A percentile compares a stretch with the other conserved stretches of the same genome.
These are phyloP conservation scores for Mayetiola destructor DNA, from an alignment of 2,888 invertebrate genomes.

Conservation along the genomic window DNA sequence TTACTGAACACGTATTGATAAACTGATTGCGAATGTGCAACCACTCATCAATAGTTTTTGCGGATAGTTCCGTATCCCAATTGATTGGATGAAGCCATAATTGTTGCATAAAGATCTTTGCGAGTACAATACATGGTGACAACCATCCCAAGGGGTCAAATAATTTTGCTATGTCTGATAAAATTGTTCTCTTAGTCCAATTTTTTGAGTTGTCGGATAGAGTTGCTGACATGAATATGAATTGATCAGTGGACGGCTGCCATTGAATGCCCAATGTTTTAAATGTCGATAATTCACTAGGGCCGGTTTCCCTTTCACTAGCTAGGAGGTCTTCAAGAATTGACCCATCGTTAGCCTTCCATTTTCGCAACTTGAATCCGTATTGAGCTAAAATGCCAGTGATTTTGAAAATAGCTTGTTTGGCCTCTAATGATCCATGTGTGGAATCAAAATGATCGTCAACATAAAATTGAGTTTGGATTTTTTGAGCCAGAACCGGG, in stretches of 20 bases:
- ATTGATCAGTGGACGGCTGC: background rate
- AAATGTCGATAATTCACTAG: background rate
- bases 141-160: slow-evolving; percentile 19
- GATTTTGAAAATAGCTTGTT: slow-evolving; percentile 17
- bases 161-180: slow-evolving; percentile 17
- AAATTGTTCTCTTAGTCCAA: slow-evolving; percentile 16
- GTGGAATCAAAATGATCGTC: slow-evolving; percentile 20
- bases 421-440: slow-evolving; percentile 17
- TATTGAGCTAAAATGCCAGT: slow-evolving; percentile 13
- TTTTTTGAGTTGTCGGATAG: background rate
- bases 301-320: background rate
- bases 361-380: slow-evolving; percentile 19
- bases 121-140: slow-evolving; percentile 16
- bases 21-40: background rate
- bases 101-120: slow-evolving; percentile 18
- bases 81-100: slow-evolving; percentile 16
- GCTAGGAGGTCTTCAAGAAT: slow-evolving; percentile 14
- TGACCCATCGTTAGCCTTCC: slow-evolving; percentile 16
- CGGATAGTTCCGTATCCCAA: slow-evolving; percentile 18
- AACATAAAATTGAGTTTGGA: slow-evolving; percentile 19
- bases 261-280: slow-evolving; percentile 5
- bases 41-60: slow-evolving; percentile 13
- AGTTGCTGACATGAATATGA: background rate
- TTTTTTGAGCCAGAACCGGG: slow-evolving; percentile 17
- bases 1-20: background rate